A percentile compares a stretch with the other conserved stretches of the same genome.
Evolutionary conservation across 2,888 invertebrate species (phyloP).

Genomic region (Scrobipalpa costella): DNA sequence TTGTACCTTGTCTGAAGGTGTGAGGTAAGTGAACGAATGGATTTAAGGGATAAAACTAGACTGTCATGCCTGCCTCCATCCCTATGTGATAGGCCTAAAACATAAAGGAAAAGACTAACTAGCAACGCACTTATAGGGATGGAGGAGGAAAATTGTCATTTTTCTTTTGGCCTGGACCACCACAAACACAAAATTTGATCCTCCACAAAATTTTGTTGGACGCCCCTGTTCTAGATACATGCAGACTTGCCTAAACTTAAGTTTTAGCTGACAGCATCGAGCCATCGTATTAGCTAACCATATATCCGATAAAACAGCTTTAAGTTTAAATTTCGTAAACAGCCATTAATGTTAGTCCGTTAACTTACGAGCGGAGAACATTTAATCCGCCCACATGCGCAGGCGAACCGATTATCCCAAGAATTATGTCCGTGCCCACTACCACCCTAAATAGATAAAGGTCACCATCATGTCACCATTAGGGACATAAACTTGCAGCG

Average conservation of each 20-base stretch:
- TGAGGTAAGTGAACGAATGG: not conserved
- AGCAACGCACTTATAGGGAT: no score
- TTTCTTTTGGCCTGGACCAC: no score
- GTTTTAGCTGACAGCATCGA: not conserved
- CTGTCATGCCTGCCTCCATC: no score
- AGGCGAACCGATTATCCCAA: slow-evolving; percentile 22
- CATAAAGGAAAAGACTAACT: no score
- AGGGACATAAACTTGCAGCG: slow-evolving; percentile 13
- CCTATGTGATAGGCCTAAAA: no score
- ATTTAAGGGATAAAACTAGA: not conserved
- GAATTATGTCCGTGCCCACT: slow-evolving; percentile 24
- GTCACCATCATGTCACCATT: slow-evolving; percentile 25
- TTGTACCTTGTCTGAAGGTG: not conserved
- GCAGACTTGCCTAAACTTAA: not conserved
- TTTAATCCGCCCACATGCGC: slow-evolving; percentile 19
- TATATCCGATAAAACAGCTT: not conserved
- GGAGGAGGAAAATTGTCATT: no score
- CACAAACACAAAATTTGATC: no score
- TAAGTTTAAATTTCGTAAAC: slow-evolving; percentile 9
- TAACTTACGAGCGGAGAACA: slow-evolving; percentile 18
- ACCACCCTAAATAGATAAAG: slow-evolving; percentile 32
- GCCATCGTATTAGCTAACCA: slow-evolving; percentile 3
- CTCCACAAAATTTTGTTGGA: no score
- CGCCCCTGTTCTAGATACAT: not conserved
- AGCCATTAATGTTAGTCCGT: slow-evolving; percentile 18